Evolutionary conservation across 2,888 invertebrate species (phyloP), one percentile per base, ranked within the genome.

Genomic region (Ditula angustiorana): DNA sequence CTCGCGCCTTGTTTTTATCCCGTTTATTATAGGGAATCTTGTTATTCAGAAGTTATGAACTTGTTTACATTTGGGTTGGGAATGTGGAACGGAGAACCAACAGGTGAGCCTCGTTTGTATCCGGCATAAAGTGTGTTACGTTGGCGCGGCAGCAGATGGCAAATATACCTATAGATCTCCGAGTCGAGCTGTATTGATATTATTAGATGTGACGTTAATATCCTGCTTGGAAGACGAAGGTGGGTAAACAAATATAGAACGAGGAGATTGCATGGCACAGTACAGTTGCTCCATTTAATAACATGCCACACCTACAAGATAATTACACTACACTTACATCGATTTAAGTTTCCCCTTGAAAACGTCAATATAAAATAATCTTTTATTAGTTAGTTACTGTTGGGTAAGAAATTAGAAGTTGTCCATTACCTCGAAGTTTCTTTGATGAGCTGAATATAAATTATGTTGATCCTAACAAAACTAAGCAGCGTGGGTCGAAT

Each of bases 41-140:
- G 76, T 78, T 78, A 78, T 76, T 71, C 67, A 68, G 59, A 78
- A 80, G 77, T 79, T 80, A 81, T 80, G 74, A 75, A 74, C 74
- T 78, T 80, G 77, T 81, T 82, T 81, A 77, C 79, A 80, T 76
- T 74, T 70, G 59, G 68, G 68, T 58, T 26, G 28, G 23, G 52
- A 47, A 47, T 60, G 55, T 23, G 58, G 37, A 55, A 57, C 50
- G 28, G 49, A 61, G 57, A 66, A 65, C 71, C 75, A 78, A 75
- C 77, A 75, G 74, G 69, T 73, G 70, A 62, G n/a, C 24, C 30
- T 24, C 57, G 60, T 19, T 30, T 30, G 10, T 30, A 49, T 37
- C 30, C 10, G 30, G 10, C 24, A 16, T 53, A 35, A 10, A 41
- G 19, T 41, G n/a, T 10, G 47, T 21, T 19, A 62, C 30, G 28